Conservation (phyloP, 2,797 vertebrate genomes). For the Poliocrania exsul region DNA sequence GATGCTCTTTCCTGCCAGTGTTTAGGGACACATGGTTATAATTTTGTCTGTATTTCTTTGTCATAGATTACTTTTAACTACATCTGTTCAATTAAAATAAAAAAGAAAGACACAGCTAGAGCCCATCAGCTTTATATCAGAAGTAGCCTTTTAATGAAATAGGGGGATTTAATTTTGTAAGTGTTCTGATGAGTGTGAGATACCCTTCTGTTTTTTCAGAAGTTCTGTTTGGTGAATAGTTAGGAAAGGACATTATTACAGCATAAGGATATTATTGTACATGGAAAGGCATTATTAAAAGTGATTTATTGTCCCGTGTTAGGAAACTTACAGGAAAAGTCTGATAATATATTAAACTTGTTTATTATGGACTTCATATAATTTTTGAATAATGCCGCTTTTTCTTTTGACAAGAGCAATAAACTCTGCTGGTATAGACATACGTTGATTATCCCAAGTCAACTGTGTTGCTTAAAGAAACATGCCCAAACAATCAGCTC, state of each 20-base stretch:
- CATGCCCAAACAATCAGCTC: slow-evolving; percentile 82
- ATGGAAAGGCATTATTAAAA: slow-evolving; percentile 79
- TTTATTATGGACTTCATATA: slow-evolving; percentile 79
- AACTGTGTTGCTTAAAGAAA: slow-evolving; percentile 82
- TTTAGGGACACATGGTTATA: slow-evolving; percentile 80
- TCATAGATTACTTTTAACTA: slow-evolving; percentile 75
- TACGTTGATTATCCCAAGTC: slow-evolving; percentile 79
- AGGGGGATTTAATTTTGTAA: slow-evolving; percentile 66
- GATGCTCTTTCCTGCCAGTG: slow-evolving; percentile 77
- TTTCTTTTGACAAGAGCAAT: slow-evolving; percentile 82
- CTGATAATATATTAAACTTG: slow-evolving; percentile 82
- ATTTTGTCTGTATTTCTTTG: slow-evolving; percentile 78
- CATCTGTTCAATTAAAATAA: slow-evolving; percentile 79
- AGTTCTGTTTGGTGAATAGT: slow-evolving; percentile 74
- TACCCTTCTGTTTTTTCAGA: slow-evolving; percentile 67
- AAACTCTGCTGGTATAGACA: slow-evolving; percentile 78
- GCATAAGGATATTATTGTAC: slow-evolving; percentile 76
- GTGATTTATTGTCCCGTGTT: slow-evolving; percentile 72
- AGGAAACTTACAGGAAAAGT: slow-evolving; percentile 79
- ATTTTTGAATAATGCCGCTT: slow-evolving; percentile 80
- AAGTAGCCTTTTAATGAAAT: slow-evolving; percentile 72
- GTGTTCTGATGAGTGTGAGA: slow-evolving; percentile 68
- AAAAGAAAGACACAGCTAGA: slow-evolving; percentile 64
- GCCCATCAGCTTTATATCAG: slow-evolving; percentile 65
- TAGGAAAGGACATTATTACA: slow-evolving; percentile 72